Base-by-base conservation (phyloP, 2,888 invertebrate species). In the Holacanthella duospinosa region DNA sequence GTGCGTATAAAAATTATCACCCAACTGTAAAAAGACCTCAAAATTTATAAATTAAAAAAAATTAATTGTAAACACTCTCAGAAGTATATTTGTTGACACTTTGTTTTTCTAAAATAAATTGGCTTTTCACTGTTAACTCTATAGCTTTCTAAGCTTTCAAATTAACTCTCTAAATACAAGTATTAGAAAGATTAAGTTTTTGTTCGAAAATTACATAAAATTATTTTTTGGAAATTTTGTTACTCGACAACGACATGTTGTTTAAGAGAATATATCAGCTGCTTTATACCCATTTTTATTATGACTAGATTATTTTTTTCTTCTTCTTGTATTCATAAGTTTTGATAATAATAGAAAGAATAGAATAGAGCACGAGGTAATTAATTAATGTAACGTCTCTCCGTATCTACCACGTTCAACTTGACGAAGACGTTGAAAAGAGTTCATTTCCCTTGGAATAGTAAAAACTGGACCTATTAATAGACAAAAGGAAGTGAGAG, bases 381-480 rank as follows among this genome's bases (percentile, higher is more conserved):
- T 48, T 48, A 48, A 48, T 48, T 48, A 48, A 48, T 48, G 6
- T 48, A 48, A 48, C 48, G 48, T 48, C n/a, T 21, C 21, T 48
- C 16, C 36, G 6, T 16, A 36, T 36, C 48, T 48, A 16, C 21
- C 48, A 9, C 12, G 19, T 48, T 4, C 12, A 4, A 21, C 48
- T 9, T n/a, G 48, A 48, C 36, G 36, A 36, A 36, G 36, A 36
- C 36, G 36, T 16, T 36, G 36, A 36, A 36, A 36, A 36, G 36
- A 36, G 36, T 36, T 36, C 36, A 36, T 36, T 16, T 36, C 36
- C 16, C 36, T 36, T 16, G 16, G 48, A 21, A 48, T n/a, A 21
- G n/a, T 48, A 48, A 48, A 48, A 48, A 48, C 48, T 48, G 48
- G 48, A 21, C 48, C 48, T 48, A 48, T 48, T 48, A 48, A 48